These are phyloP conservation scores for Carduelis carduelis DNA, from an alignment of 2,797 vertebrate genomes.

Conservation along the genomic window DNA sequence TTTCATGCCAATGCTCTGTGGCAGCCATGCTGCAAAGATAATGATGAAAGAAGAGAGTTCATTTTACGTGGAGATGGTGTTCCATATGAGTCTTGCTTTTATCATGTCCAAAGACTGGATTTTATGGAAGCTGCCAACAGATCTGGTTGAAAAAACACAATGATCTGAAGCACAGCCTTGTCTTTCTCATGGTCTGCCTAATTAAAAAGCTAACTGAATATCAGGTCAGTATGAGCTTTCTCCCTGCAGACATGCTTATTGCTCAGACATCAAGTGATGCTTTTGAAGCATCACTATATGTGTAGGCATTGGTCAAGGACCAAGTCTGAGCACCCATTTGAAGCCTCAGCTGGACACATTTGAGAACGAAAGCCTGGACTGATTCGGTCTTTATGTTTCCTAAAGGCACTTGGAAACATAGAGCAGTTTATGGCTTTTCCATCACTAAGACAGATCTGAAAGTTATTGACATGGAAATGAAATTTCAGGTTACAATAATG, in stretches of 20 bases:
- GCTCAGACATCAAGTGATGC: neutral
- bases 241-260: neutral
- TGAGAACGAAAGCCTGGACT: neutral
- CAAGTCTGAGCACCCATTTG: neutral
- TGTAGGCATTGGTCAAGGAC: neutral
- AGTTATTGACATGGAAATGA: neutral
- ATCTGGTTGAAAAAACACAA: neutral
- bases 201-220: constrained; percentile 22
- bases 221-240: neutral
- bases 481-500: constrained; percentile 21
- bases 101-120: neutral
- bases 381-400: neutral
- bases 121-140: neutral
- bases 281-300: neutral
- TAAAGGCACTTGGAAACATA: neutral
- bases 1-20: neutral
- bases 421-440: neutral
- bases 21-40: neutral
- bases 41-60: neutral
- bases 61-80: neutral
- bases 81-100: neutral
- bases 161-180: neutral
- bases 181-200: neutral
- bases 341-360: neutral
- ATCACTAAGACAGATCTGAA: neutral